Base-by-base conservation (phyloP, 2,797 vertebrate genomes). In the Odontamblyopus lacepedii region DNA sequence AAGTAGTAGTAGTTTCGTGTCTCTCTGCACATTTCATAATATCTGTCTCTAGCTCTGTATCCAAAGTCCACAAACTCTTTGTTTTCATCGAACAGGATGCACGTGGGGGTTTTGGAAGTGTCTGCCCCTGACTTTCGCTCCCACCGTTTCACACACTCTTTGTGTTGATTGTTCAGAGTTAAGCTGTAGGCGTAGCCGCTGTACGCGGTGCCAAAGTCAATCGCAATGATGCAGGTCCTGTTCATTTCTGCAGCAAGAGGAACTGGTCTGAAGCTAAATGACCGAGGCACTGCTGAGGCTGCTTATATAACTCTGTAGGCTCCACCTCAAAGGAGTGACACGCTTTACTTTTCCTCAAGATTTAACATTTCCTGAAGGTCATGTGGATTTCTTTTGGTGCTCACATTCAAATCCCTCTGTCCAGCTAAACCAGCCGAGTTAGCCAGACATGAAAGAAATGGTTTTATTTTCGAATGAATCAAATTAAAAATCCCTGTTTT, bases 121-220 rank as follows among this genome's bases (percentile, higher is more conserved):
- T 62, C 60, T 18, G 60, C 60, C 30, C 60, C 60, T 16, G 30
- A 32, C 30, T 9, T 62, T 35, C 16, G 60, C 6, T 62, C 60
- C 60, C 60, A 62, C 35, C 30, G 60, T 18, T 62, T 62, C 16
- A 62, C 60, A 7, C 30, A 18, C 60, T 62, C 15, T 1, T 19
- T 7, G 8, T 62, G 30, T 35, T 62, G 18, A 9, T 19, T 18
- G 2, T 35, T 38, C 6, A 35, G 30, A 9, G 32, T 35, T 16
- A 62, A 35, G 35, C 18, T 35, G 60, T 35, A 62, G 30, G 30
- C 30, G 3, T 62, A 62, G 9, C 60, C 60, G 60, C 60, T 62
- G 60, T 35, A 77, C 53, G 60, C 60, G 19, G 60, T 62, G 16
- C 60, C 60, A 35, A 62, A 62, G 60, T 62, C 60, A 2, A 62